Evolutionary conservation across 2,797 vertebrate species (phyloP).

Genomic region (Buceros bicornis): DNA sequence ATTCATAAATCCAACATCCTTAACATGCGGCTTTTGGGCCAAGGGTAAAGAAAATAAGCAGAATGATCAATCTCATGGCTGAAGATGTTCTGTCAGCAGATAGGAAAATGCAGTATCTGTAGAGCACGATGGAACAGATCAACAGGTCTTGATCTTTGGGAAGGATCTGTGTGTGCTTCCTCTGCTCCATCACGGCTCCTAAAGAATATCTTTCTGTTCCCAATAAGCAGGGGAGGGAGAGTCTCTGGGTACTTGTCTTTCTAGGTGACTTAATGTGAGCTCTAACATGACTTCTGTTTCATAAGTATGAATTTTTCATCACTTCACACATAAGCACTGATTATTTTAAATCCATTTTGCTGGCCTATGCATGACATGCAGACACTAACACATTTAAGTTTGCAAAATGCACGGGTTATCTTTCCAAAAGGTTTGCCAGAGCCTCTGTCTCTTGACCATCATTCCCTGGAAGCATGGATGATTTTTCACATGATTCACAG

Average conservation of each 20-base stretch:
- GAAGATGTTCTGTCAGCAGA: neutral
- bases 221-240: neutral
- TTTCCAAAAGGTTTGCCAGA: neutral
- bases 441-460: neutral
- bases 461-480: neutral
- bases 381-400: neutral
- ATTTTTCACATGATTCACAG: neutral
- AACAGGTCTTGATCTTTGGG: neutral
- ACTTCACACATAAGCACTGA: neutral
- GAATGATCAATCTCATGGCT: too few species aligned
- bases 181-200: neutral
- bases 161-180: neutral
- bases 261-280: neutral
- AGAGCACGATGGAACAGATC: neutral
- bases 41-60: too few species aligned
- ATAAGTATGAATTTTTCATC: neutral
- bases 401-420: neutral
- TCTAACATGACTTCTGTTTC: neutral
- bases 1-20: too few species aligned
- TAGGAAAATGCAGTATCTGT: neutral
- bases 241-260: neutral
- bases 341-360: neutral
- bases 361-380: neutral
- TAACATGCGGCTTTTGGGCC: too few species aligned
- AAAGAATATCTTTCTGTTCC: neutral